A percentile compares a stretch with the other conserved stretches of the same genome.
Evolutionary conservation across 2,797 vertebrate species (phyloP).

Genomic region (Babyrousa celebensis): DNA sequence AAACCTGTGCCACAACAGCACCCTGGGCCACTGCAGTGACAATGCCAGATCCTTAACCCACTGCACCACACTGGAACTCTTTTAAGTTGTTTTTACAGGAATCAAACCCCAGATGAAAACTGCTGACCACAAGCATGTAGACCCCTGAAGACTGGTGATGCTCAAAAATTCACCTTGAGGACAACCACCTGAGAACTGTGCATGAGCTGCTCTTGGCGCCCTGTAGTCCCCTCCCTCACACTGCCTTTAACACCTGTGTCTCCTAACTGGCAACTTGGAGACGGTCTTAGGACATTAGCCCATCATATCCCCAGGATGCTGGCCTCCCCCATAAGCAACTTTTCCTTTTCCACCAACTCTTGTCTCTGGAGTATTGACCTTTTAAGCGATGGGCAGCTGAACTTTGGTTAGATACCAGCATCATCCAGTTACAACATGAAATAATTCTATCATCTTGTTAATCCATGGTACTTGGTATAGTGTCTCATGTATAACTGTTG

Average conservation of each 20-base stretch:
- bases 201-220: not conserved
- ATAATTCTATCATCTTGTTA: constrained; percentile 14
- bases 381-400: not conserved
- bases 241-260: not conserved
- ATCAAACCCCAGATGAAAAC: no score
- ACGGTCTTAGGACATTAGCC: not conserved
- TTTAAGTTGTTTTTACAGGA: no score
- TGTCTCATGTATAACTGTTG: not conserved
- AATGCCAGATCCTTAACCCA: no score
- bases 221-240: not conserved
- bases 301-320: not conserved
- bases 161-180: not conserved
- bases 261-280: not conserved
- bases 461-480: not conserved
- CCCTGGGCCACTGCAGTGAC: no score
- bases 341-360: not conserved
- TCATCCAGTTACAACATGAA: not conserved
- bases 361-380: not conserved
- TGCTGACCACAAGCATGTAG: no score
- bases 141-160: not conserved
- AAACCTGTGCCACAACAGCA: no score
- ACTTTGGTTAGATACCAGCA: not conserved
- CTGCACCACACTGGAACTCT: no score
- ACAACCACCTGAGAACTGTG: not conserved
- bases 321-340: not conserved